Conservation (phyloP, 23 tunicate species). For the Trididemnum nubilum region DNA sequence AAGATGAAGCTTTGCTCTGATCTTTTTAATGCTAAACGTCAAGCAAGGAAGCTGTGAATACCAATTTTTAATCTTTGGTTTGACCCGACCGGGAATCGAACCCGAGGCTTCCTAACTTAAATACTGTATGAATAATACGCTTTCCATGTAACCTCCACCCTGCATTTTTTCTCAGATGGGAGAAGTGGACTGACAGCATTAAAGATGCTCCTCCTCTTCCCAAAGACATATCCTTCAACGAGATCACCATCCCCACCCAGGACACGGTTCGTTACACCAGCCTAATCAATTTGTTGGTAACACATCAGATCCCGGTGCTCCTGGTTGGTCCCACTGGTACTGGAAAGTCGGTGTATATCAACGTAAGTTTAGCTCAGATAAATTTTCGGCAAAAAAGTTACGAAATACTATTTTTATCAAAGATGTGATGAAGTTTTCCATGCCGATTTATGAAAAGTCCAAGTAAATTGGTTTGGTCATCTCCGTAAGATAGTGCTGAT, state of each 20-base stretch:
- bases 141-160: background rate
- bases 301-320: constrained; percentile 83
- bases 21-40: too few relatives aligned
- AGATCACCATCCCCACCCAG: constrained; percentile 78
- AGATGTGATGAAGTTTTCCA: too few relatives aligned
- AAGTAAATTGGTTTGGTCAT: too few relatives aligned
- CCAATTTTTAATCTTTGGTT: too few relatives aligned
- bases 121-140: too few relatives aligned
- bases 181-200: constrained; percentile 89
- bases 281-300: constrained; percentile 69
- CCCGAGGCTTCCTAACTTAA: background rate
- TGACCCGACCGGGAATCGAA: background rate
- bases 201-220: constrained; percentile 77
- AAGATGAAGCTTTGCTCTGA: too few relatives aligned
- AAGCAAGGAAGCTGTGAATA: too few relatives aligned
- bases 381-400: background rate
- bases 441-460: too few relatives aligned
- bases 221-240: constrained; percentile 67
- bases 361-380: constrained; percentile 48
- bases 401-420: too few relatives aligned
- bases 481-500: too few relatives aligned
- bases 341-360: constrained; percentile 97
- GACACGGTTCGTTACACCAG: constrained; percentile 85
- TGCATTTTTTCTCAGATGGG: too few relatives aligned
- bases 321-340: constrained; percentile 99